Base-by-base conservation (phyloP, 2,113 vertebrate genomes). In the Megaleporinus macrocephalus region DNA sequence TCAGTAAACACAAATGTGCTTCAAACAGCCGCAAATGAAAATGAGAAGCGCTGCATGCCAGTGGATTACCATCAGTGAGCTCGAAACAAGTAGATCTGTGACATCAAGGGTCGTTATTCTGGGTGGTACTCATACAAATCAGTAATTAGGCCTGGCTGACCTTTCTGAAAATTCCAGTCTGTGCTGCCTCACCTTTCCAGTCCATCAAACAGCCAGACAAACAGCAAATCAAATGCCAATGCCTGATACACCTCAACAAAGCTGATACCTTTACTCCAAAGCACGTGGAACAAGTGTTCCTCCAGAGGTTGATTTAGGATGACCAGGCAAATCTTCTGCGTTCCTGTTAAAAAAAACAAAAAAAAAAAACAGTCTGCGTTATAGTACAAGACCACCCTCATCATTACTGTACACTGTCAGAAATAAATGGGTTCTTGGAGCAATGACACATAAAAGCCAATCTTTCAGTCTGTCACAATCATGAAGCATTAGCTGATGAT, bases 231-330 rank as follows among this genome's bases (percentile, higher is more conserved):
- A 86, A 83, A 77, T 33, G 33, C 11, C 7, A 51, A 44, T 49
- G 20, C 9, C 55, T 78, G 36, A 78, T 70, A 73, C 69, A 78
- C 63, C 65, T 73, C 61, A n/a, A 83, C 47, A 65, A 83, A 87
- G 84, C 79, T 53, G 33, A 75, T 93, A 94, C 94, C 93, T 95
- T 94, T 95, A 74, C 36, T 91, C 94, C 94, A 94, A 20, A 95
- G 87, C 30, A 90, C 59, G 33, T 88, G 74, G 15, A 95, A 88
- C 88, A 90, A 88, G 70, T 87, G 82, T 65, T 91, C 76, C 66
- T 94, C 92, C 78, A 93, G 71, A 4, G 92, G 93, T 86, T 94
- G 94, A 83, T 95, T 95, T 59, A 95, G 89, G 82, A 95, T 90
- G 72, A 94, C 86, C 84, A 95, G 85, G 79, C 91, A 91, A 63